Conservation (phyloP, 1,140 invertebrate genomes). For the Radopholus similis region DNA sequence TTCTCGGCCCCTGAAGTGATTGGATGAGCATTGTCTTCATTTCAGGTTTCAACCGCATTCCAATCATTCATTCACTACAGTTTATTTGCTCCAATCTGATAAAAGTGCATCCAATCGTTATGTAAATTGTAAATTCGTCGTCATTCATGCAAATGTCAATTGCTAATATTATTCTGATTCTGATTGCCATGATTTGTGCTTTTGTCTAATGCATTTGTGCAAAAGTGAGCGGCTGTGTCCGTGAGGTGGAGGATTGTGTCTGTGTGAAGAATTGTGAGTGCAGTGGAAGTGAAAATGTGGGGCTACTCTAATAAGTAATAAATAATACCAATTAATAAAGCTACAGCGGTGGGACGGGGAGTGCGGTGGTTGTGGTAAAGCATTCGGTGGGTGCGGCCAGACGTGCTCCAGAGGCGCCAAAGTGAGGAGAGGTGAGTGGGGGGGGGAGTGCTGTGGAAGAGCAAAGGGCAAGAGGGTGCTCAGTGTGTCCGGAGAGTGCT, state of each 20-base stretch:
- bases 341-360: neutral
- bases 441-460: neutral
- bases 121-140: too few species aligned
- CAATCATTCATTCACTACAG: too few species aligned
- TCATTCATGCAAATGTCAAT: too few species aligned
- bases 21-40: too few species aligned
- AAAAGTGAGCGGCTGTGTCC: too few species aligned
- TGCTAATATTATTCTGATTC: too few species aligned
- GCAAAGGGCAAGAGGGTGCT: neutral
- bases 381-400: neutral
- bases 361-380: neutral
- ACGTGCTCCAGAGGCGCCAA: constrained; percentile 10
- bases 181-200: neutral
- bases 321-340: too few species aligned
- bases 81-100: too few species aligned
- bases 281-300: neutral
- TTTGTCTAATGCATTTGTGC: neutral
- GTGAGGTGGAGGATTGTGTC: neutral
- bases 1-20: too few species aligned
- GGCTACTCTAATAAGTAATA: too few species aligned
- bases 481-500: neutral
- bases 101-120: too few species aligned
- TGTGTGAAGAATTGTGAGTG: neutral
- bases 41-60: too few species aligned
- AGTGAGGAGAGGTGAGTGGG: neutral